A percentile compares a stretch with the other conserved stretches of the same genome.
phyloP scores from a whole-genome alignment of 2,797 vertebrate genomes.

The Emydoidea blandingii region DNA sequence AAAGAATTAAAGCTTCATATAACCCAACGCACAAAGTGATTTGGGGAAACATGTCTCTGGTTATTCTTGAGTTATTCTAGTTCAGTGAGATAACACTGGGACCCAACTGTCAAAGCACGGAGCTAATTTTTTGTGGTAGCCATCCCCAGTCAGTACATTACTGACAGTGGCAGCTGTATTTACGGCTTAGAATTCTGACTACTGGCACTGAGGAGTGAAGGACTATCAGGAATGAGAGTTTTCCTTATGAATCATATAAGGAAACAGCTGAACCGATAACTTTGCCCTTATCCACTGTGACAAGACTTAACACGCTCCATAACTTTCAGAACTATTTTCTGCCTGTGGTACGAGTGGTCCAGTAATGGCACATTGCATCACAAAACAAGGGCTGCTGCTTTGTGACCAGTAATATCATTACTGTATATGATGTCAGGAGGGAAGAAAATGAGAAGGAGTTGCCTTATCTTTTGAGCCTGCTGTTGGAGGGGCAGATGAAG shows the following conservation, averaged over 20 bases:
- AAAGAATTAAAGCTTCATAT: not conserved
- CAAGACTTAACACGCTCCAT: not conserved
- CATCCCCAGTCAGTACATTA: not conserved
- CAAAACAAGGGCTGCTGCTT: not conserved
- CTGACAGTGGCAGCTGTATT: not conserved
- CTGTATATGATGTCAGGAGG: not conserved
- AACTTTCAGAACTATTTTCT: not conserved
- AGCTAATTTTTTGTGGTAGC: not conserved
- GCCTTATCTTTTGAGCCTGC: not conserved
- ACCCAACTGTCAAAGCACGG: fast-evolving
- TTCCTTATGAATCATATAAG: not conserved
- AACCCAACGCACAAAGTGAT: not conserved
- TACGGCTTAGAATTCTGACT: fast-evolving
- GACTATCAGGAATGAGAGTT: not conserved
- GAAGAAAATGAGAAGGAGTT: not conserved
- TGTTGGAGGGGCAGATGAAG: not conserved
- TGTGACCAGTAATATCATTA: conserved; percentile 4
- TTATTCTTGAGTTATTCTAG: fast-evolving
- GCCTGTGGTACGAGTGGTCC: conserved; percentile 39
- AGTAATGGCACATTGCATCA: not conserved
- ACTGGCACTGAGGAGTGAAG: not conserved
- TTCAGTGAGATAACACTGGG: not conserved
- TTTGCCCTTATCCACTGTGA: not conserved
- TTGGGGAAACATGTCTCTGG: not conserved
- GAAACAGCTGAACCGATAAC: conserved; percentile 18